Percentiles rank a stretch among this genome's conserved stretches.
Evolutionary conservation across 2,888 invertebrate species (phyloP).

Genomic region (Pterostichus niger): DNA sequence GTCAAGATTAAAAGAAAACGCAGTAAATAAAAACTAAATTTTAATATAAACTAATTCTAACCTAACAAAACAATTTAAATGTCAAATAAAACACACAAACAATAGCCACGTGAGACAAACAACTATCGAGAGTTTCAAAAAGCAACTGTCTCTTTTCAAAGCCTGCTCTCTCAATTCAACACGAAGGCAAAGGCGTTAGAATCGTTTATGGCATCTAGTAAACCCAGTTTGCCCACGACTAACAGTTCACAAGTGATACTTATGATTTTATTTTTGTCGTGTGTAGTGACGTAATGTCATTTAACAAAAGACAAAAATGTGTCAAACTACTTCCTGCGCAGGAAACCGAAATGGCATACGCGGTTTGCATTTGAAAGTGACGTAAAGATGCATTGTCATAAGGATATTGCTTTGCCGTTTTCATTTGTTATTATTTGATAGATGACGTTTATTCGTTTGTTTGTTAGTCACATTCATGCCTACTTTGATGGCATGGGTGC

Average conservation of each 20-base stretch:
- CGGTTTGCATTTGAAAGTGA: not conserved
- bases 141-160: conserved; percentile 24
- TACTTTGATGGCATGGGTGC: conserved; percentile 9
- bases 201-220: conserved; percentile 50
- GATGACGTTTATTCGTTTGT: conserved; percentile 27
- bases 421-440: not conserved
- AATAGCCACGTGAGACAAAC: conserved; percentile 18
- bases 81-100: conserved; percentile 36
- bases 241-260: conserved; percentile 48
- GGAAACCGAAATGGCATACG: conserved; percentile 28
- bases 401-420: not conserved
- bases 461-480: conserved; percentile 15
- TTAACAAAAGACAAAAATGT: conserved; percentile 57
- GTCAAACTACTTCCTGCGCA: conserved; percentile 46
- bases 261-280: conserved; percentile 58
- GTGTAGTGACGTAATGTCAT: conserved; percentile 51
- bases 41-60: conserved; percentile 5
- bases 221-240: conserved; percentile 57
- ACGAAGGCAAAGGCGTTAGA: conserved; percentile 39
- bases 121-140: conserved; percentile 31
- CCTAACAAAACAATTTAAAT: conserved; percentile 31
- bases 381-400: conserved; percentile 7
- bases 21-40: conserved; percentile 16
- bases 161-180: conserved; percentile 12
- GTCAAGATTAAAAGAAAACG: not conserved